Evolutionary conservation across 2,113 vertebrate genomes (phyloP).

Genomic region (Grammomys dolichurus): DNA sequence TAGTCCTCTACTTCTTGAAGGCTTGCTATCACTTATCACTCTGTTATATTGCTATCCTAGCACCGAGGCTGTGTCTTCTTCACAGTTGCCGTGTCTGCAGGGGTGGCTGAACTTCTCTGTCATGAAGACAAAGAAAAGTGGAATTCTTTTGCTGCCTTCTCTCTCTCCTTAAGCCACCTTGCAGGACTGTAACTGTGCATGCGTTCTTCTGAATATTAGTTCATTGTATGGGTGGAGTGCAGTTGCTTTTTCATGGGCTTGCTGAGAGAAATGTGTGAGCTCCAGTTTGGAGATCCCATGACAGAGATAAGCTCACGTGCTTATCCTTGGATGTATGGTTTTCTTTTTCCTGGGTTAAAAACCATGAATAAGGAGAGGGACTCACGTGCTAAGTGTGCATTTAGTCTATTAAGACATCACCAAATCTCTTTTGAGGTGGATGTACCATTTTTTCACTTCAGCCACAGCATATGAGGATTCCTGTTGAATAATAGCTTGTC

Average conservation of each 20-base stretch:
- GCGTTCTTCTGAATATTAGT: neutral
- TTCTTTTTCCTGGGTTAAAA: neutral
- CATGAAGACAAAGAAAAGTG: neutral
- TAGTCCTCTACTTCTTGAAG: neutral
- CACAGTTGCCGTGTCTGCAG: neutral
- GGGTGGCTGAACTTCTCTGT: neutral
- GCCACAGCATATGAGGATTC: neutral
- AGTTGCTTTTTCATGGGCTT: neutral
- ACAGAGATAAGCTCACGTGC: neutral
- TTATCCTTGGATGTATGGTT: neutral
- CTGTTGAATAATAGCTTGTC: neutral
- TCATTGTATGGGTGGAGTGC: neutral
- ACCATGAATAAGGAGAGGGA: neutral
- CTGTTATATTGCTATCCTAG: neutral
- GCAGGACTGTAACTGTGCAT: neutral
- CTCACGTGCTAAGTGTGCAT: neutral
- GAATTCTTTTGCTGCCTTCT: neutral
- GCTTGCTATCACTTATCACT: neutral
- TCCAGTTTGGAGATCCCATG: neutral
- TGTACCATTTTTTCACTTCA: neutral
- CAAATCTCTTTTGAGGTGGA: neutral
- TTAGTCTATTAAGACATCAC: neutral
- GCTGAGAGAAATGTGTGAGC: neutral
- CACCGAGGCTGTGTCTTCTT: neutral
- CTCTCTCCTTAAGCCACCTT: neutral